Conservation (phyloP, 2,113 vertebrate species). For the Numida meleagris region DNA sequence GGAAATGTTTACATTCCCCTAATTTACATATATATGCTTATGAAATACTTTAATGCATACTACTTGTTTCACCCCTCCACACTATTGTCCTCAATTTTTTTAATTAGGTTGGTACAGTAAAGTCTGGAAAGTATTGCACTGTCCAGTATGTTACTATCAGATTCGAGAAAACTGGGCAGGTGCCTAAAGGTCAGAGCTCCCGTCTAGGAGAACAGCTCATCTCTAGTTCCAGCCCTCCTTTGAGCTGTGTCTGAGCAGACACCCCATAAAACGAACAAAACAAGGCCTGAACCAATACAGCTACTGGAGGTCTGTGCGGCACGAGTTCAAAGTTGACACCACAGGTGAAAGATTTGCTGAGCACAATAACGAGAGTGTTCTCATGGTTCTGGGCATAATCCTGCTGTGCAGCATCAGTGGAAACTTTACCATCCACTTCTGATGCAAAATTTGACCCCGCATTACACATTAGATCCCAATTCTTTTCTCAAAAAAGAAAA, state of each 20-base stretch:
- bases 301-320: neutral
- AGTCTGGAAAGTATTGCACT: neutral
- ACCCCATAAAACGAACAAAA: neutral
- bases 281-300: neutral
- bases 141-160: neutral
- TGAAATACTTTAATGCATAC: neutral
- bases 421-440: neutral
- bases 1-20: neutral
- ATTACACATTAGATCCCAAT: fast-evolving
- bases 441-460: neutral
- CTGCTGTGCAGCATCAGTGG: neutral
- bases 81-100: neutral
- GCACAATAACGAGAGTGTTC: neutral
- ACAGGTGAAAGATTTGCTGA: neutral
- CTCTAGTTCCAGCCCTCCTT: neutral
- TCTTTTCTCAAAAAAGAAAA: neutral
- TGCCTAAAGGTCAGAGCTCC: neutral
- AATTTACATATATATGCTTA: neutral
- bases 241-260: neutral
- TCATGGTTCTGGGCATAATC: neutral
- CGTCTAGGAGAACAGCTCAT: neutral
- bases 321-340: neutral
- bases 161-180: neutral
- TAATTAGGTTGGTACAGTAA: neutral
- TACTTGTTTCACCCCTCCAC: neutral